These are phyloP conservation scores for Aspiorhynchus laticeps DNA, from an alignment of 2,113 vertebrate species.

Conservation along the genomic window DNA sequence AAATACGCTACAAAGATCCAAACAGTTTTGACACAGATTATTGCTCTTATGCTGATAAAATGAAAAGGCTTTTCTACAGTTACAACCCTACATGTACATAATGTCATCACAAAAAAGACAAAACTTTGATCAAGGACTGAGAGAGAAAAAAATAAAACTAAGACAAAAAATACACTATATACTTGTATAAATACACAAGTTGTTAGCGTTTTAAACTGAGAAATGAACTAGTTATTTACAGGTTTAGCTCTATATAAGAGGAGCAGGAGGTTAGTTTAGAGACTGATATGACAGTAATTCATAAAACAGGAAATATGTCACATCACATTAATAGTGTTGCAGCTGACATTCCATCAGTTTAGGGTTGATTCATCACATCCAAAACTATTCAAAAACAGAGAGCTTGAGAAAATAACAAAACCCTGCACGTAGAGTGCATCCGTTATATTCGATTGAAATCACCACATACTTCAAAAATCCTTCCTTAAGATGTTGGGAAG, in stretches of 20 bases:
- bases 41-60: conserved; percentile 69
- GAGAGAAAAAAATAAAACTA: conserved; percentile 56
- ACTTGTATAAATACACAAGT: too few species aligned
- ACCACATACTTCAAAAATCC: conserved; percentile 6
- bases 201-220: conserved; percentile 65
- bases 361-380: conserved; percentile 12
- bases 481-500: conserved; percentile 23
- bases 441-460: conserved; percentile 24
- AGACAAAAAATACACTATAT: conserved; percentile 66
- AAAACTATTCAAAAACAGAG: conserved; percentile 18
- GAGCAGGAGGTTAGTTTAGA: conserved; percentile 51
- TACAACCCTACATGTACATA: conserved; percentile 63
- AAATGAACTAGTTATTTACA: conserved; percentile 60
- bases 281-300: conserved; percentile 48
- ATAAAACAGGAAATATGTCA: conserved; percentile 43
- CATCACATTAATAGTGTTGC: conserved; percentile 38
- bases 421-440: conserved; percentile 4
- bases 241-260: conserved; percentile 45
- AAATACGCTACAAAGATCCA: conserved; percentile 83
- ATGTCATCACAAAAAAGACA: conserved; percentile 60
- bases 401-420: conserved; percentile 23
- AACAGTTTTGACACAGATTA: conserved; percentile 58
- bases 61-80: conserved; percentile 58
- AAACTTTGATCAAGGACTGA: conserved; percentile 57
- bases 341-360: conserved; percentile 27